Evolutionary conservation across 2,888 invertebrate genomes (phyloP), one percentile per base, ranked within the genome.

Genomic region (Drosophila affinis): DNA sequence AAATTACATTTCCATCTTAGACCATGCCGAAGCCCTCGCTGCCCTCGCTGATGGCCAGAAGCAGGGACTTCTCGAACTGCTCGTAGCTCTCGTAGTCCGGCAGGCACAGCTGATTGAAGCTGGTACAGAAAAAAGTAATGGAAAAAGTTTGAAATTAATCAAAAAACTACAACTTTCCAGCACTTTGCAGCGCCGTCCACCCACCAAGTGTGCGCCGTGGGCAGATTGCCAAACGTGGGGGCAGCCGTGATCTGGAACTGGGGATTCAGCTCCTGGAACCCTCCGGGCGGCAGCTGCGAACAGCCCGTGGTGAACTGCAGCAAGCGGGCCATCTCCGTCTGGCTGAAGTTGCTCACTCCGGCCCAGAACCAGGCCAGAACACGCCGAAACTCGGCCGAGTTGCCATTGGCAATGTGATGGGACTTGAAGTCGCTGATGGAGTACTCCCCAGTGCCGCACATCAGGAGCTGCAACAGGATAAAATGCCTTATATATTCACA

Each of bases 1-100:
- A 39, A 39, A 39, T 39, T 39, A n/a, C 14, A 39, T n/a, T 39
- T 39, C 39, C 39, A 39, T 39, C 39, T 24, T 90, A 92, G 76
- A 92, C 92, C 92, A 92, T 92, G 64, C 96, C 96, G 92, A 98
- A 98, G 12, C 98, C 98, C 93, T 98, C 98, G 44, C 96, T 97
- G 49, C 98, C 98, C 93, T 98, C 98, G 92, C 97, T 98, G 92
- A 98, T 97, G 78, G 98, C 98, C 92, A 98, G 93, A 14, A 98
- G 94, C 63, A 98, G 93, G 48, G 97, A 96, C 91, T 96, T 96
- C 90, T 98, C 98, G 79, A 98, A 97, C 87, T 96, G 97, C 92
- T 98, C 98, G 93, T 98, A 98, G 87, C 95, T 95, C 92, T 98
- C 98, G 93, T 98, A 98, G 93, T 98, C 98, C 24, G 98, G 98